Evolutionary conservation across 2,113 vertebrate species (phyloP).

Genomic region (Oenanthe oenanthe): DNA sequence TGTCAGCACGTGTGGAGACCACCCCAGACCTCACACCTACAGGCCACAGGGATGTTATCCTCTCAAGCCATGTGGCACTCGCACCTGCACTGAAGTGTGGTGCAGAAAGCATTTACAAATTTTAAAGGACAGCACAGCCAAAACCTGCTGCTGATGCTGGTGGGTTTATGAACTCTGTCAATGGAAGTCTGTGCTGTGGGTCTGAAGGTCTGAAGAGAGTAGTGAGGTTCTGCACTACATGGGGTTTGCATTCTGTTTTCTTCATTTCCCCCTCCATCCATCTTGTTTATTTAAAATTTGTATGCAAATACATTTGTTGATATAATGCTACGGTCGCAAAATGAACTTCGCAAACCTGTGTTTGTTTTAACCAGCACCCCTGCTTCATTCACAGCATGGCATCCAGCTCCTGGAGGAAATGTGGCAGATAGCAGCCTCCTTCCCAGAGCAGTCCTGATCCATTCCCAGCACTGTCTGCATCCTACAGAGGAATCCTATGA

Average conservation of each 20-base stretch:
- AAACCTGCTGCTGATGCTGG: background rate
- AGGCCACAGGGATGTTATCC: background rate
- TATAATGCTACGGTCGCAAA: background rate
- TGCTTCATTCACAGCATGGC: background rate
- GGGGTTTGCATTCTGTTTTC: background rate
- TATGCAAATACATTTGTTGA: background rate
- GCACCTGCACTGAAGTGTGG: background rate
- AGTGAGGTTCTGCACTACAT: background rate
- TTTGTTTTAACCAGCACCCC: background rate
- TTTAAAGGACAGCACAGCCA: background rate
- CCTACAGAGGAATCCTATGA: background rate
- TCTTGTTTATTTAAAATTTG: conserved; percentile 51
- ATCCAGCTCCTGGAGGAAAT: background rate
- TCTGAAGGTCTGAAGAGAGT: background rate
- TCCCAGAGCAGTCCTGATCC: background rate
- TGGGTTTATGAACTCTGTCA: background rate
- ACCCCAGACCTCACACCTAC: background rate
- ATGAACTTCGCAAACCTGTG: background rate
- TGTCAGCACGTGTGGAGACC: accelerated
- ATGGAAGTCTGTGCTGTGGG: background rate
- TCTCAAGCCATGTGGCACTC: background rate
- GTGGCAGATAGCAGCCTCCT: background rate
- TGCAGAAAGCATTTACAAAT: background rate
- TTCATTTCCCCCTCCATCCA: background rate
- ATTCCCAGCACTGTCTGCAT: background rate